Conservation (phyloP, 2,888 invertebrate species). For the Ernsta delagoae region DNA sequence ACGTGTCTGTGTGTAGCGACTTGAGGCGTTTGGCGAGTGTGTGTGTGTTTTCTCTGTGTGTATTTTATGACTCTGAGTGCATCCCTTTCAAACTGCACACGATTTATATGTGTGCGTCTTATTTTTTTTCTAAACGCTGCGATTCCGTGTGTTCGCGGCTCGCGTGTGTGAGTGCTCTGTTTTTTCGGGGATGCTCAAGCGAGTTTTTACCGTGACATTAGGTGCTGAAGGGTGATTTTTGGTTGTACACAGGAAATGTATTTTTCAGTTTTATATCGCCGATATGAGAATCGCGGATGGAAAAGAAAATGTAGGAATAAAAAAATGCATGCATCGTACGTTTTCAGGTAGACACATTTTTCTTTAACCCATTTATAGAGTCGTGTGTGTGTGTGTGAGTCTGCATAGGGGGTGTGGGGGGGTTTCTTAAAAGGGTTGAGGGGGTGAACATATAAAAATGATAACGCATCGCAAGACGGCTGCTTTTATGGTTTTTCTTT, state of each 20-base stretch:
- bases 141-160: conserved; percentile 66
- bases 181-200: conserved; percentile 55
- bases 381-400: conserved; percentile 64
- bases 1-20: conserved; percentile 65
- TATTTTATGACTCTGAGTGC: conserved; percentile 85
- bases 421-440: conserved; percentile 60
- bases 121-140: conserved; percentile 81
- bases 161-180: conserved; percentile 74
- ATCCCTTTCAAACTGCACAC: conserved; percentile 84
- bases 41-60: conserved; percentile 57
- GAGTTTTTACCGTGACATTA: conserved; percentile 50
- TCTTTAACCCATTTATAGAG: conserved; percentile 84
- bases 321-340: conserved; percentile 82
- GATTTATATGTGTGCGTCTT: conserved; percentile 82
- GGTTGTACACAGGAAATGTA: conserved; percentile 65
- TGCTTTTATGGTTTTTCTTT: conserved; percentile 84
- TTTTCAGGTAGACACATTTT: conserved; percentile 85
- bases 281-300: conserved; percentile 85
- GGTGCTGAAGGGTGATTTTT: conserved; percentile 49
- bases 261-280: conserved; percentile 85
- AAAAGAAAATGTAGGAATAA: conserved; percentile 83
- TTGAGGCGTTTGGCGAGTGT: conserved; percentile 52
- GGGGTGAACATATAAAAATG: conserved; percentile 82
- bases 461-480: conserved; percentile 85
- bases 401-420: conserved; percentile 62